These are phyloP conservation scores for Bolinopsis microptera DNA, from an alignment of 37 sponge, comb jelly and placozoan species.

Conservation along the genomic window DNA sequence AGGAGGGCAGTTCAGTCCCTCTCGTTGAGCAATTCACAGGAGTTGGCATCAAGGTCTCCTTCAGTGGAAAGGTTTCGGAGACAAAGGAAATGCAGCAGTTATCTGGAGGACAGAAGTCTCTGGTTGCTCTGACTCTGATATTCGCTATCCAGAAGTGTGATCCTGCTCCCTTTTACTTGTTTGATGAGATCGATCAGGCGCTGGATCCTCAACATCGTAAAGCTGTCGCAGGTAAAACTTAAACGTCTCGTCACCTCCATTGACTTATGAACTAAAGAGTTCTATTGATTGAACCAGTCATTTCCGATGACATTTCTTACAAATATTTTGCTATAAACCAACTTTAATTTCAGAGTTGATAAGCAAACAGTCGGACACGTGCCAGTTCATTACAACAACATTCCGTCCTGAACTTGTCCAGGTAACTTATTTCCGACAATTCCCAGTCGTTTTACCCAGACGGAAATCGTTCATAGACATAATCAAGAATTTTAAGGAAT, in stretches of 20 bases:
- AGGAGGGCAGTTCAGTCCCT: conserved; percentile 19
- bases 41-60: conserved; percentile 84
- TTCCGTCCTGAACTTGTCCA: conserved; percentile 87
- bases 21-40: conserved; percentile 75
- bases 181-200: conserved; percentile 98
- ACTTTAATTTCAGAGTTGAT: conserved; percentile 76
- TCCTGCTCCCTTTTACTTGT: conserved; percentile 98
- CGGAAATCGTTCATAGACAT: no score
- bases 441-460: no score
- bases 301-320: no score
- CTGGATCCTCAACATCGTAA: conserved; percentile 92
- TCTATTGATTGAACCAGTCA: no score
- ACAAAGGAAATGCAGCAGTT: conserved; percentile 94
- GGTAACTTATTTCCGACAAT: conserved; percentile 71
- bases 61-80: conserved; percentile 82
- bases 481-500: no score
- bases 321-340: no score
- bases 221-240: conserved; percentile 83
- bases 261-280: no score
- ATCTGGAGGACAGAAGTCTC: conserved; percentile 96
- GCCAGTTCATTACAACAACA: conserved; percentile 98
- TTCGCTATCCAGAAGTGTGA: conserved; percentile 99
- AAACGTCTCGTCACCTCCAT: no score
- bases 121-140: conserved; percentile 94
- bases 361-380: conserved; percentile 81